Base-by-base conservation (phyloP, 2,888 invertebrate species). In the Rotaria macrura region DNA sequence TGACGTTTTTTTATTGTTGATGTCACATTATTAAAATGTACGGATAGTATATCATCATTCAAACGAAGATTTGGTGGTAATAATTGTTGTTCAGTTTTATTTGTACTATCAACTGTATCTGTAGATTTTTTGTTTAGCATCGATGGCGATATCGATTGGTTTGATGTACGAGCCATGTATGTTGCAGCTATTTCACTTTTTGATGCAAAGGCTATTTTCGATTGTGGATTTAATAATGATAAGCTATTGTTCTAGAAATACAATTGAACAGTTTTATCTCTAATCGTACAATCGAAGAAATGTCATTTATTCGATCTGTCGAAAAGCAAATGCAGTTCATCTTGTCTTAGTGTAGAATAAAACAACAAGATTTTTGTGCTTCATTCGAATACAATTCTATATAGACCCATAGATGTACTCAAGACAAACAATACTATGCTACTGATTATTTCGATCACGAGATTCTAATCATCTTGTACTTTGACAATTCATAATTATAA, bases 161-260 rank as follows among this genome's bases (percentile, higher is more conserved):
- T 84, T n/a, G 85, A 79, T n/a, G 49, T 25, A 55, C 72, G 34
- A 29, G 79, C 79, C 86, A 86, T 85, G 72, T 85, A 86, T 20
- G 86, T 86, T 23, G 85, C 84, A 20, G 86, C 86, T 65, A 86
- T 86, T 84, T 85, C 85, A 74, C 55, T 83, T 85, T 86, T 86
- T 14, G 86, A 84, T 38, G 86, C 86, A 83, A 86, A 85, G 10
- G 43, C 79, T 9, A 43, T 43, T 79, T 79, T 79, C 4, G 79
- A 65, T 65, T 34, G 12, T 20, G 7, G n/a, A 43, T 25, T 40
- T n/a, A 10, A 43, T 79, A 43, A 79, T 43, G 43, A 43, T 10
- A 12, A 40, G 10, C 65, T 34, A 65, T 34, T 65, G 17, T 12
- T 65, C 65, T 65, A 65, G 12, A 34, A 1, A 65, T 7, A 34